These are phyloP conservation scores for Amiota communis DNA, from an alignment of 2,888 invertebrate species.

Conservation along the genomic window DNA sequence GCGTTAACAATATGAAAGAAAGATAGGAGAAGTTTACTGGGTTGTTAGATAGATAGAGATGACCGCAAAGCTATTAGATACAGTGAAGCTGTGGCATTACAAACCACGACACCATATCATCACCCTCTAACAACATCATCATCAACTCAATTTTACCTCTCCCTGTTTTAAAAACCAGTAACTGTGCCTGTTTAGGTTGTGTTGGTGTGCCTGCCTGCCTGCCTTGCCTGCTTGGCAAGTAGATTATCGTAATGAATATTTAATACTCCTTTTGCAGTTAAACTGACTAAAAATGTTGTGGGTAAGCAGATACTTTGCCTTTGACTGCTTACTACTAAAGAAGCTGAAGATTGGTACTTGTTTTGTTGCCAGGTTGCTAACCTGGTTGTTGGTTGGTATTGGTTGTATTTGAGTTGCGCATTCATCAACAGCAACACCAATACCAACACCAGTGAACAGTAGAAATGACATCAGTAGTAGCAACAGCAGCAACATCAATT, in stretches of 20 bases:
- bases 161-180: too few relatives aligned
- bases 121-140: conserved; percentile 15
- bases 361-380: not conserved
- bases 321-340: conserved; percentile 6
- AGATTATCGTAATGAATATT: conserved; percentile 64
- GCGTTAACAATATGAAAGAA: not conserved
- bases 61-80: conserved; percentile 18
- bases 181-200: too few relatives aligned
- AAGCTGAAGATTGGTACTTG: not conserved
- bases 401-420: not conserved
- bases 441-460: too few relatives aligned
- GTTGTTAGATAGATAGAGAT: not conserved
- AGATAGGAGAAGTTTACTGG: too few relatives aligned
- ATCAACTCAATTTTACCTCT: too few relatives aligned
- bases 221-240: conserved; percentile 32
- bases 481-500: not conserved
- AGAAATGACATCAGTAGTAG: not conserved
- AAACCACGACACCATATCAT: conserved; percentile 43
- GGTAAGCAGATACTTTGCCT: not conserved
- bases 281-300: not conserved
- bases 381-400: too few relatives aligned
- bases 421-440: conserved; percentile 5
- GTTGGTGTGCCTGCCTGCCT: too few relatives aligned
- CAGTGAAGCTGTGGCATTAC: conserved; percentile 37
- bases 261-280: conserved; percentile 47